Evolutionary conservation across 64 coral and sea anemone species (phyloP), one percentile per base, ranked within the genome.

Genomic region (Trachythela sp.): DNA sequence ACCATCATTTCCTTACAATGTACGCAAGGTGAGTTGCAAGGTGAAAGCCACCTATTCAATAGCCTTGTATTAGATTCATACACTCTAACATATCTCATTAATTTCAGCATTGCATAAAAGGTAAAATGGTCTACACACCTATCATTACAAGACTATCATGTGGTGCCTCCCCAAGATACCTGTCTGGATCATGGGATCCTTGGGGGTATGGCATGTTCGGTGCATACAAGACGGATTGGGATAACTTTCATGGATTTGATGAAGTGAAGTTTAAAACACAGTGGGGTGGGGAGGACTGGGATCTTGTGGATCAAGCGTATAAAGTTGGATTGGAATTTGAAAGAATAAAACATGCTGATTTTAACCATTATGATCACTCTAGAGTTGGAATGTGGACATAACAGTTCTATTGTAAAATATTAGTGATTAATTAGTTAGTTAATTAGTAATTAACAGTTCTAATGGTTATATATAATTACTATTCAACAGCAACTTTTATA

Each of bases 211-310:
- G 95, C 33, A 52, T 94, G 13, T 84, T 94, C 45, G 95, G 92
- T 13, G 89, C 94, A 30, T 97, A 90, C 36, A 97, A 94, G 51
- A 83, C 88, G 9, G 95, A 94, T 75, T 97, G 95, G 95, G 92
- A 94, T 75, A 68, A 90, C 42, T 84, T 97, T 84, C 90, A 92
- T 17, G 95, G 95, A 45, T 89, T 97, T 77, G 85, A 94, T 30
- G 91, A 92, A 30, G 60, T 94, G n/a, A 89, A 60, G 4, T 89
- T 89, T 67, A 89, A 83, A 39, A 77, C 84, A 77, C 89, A 89
- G 39, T 97, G 95, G 95, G 95, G 95, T 51, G 92, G 95, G 33
- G 95, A 97, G 15, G 95, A 97, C 72, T 97, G 95, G 95, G 95
- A 97, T 20, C 37, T 97, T 35, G 94, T 97, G 92, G 95, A 97